Conservation (phyloP, 2,113 vertebrate genomes). For the Taurulus bubalis region DNA sequence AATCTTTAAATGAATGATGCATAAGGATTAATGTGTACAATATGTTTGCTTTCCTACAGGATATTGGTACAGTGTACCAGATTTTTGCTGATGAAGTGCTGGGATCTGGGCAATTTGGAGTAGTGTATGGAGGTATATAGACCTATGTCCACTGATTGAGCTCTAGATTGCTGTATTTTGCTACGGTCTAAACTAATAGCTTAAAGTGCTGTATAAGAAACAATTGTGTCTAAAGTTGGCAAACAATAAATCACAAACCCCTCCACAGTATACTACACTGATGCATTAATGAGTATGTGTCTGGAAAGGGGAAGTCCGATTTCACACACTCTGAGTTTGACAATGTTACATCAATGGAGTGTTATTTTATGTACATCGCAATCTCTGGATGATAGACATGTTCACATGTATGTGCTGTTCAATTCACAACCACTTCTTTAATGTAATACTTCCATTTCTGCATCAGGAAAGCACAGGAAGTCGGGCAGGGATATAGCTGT, state of each 20-base stretch:
- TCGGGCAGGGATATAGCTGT: conserved; percentile 80
- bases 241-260: not conserved
- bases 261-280: not conserved
- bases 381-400: not conserved
- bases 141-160: not conserved
- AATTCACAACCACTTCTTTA: not conserved
- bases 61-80: conserved; percentile 92
- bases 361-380: not conserved
- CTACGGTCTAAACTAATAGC: not conserved
- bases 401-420: not conserved
- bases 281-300: not conserved
- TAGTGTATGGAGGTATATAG: conserved; percentile 90
- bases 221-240: not conserved
- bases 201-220: not conserved
- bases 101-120: conserved; percentile 92
- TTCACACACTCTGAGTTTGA: not conserved
- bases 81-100: conserved; percentile 93
- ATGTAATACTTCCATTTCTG: not conserved
- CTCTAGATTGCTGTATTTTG: not conserved
- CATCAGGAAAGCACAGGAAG: conserved; percentile 83
- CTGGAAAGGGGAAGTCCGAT: not conserved
- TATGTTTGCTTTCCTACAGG: conserved; percentile 75
- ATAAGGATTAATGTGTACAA: not conserved
- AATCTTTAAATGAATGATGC: not conserved
- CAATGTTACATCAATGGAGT: not conserved